phyloP scores from a whole-genome alignment of 2,888 invertebrate genomes.

The Dorcus hopei region DNA sequence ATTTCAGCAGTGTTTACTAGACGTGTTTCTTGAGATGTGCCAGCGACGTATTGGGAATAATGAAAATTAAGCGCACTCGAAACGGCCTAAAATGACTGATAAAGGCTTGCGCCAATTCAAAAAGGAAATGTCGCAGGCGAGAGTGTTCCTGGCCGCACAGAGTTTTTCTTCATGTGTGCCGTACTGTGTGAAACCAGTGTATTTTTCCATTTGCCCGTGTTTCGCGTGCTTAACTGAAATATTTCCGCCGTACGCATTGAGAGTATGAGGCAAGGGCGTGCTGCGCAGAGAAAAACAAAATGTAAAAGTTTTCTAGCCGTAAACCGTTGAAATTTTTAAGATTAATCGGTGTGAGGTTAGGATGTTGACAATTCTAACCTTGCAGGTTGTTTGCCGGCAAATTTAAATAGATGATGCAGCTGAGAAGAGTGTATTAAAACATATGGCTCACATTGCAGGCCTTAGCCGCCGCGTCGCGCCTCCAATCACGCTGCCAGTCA shows the following conservation, averaged over 20 bases:
- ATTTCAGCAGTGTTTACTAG: constrained; percentile 54
- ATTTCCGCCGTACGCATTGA: constrained; percentile 6
- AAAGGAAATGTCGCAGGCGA: constrained; percentile 7
- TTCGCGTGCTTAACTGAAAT: constrained; percentile 9
- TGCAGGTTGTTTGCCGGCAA: constrained; percentile 27
- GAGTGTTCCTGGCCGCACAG: constrained; percentile 5
- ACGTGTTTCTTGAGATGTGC: constrained; percentile 49
- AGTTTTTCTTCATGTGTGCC: constrained; percentile 9
- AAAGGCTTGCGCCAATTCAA: background rate
- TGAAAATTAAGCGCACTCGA: background rate
- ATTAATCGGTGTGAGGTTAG: constrained; percentile 35
- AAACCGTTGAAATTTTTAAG: constrained; percentile 10
- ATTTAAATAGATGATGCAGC: constrained; percentile 25
- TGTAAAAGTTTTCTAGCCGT: constrained; percentile 45
- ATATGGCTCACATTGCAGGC: constrained; percentile 62
- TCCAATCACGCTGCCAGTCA: constrained; percentile 65
- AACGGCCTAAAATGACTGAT: background rate
- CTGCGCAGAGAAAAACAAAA: constrained; percentile 56
- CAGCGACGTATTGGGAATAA: too few relatives aligned
- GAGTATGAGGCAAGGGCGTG: constrained; percentile 57
- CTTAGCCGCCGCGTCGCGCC: constrained; percentile 77
- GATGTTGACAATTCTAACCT: constrained; percentile 38
- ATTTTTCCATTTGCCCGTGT: constrained; percentile 13
- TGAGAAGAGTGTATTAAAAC: constrained; percentile 55
- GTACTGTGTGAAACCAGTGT: constrained; percentile 9